Evolutionary conservation across 1,140 invertebrate species (phyloP).

Genomic region (Adelges cooleyi): DNA sequence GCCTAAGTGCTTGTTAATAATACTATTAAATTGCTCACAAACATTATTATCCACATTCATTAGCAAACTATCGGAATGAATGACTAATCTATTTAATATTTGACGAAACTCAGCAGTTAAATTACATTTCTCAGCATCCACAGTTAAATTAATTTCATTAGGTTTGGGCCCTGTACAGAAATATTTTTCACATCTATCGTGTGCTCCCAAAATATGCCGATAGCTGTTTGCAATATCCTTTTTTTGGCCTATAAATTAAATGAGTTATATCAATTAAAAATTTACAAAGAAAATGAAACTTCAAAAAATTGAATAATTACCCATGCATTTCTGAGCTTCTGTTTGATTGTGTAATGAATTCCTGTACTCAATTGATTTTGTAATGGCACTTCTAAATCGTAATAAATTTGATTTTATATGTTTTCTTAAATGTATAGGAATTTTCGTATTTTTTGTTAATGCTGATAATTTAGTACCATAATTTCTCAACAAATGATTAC

Average conservation of each 20-base stretch:
- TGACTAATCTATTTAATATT: neutral
- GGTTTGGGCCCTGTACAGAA: too few relatives aligned
- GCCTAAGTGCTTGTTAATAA: too few relatives aligned
- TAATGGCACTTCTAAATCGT: neutral
- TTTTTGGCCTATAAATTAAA: too few relatives aligned
- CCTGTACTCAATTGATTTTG: neutral
- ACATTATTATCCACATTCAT: neutral
- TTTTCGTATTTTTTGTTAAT: neutral
- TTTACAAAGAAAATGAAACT: too few relatives aligned
- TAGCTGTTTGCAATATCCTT: neutral
- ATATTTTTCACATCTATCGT: too few relatives aligned
- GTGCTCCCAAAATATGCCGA: neutral
- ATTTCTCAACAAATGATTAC: neutral
- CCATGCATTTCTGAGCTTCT: too few relatives aligned
- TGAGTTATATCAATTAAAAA: too few relatives aligned
- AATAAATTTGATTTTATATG: neutral
- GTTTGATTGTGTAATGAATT: neutral
- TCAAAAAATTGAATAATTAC: neutral
- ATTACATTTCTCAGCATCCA: neutral
- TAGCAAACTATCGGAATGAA: neutral
- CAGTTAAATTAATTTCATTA: too few relatives aligned
- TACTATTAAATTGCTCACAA: too few relatives aligned
- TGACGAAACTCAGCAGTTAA: neutral
- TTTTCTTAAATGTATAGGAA: neutral
- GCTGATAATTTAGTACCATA: neutral